Conservation (phyloP, 2,888 invertebrate species). For the Eupelmus urozonus region DNA sequence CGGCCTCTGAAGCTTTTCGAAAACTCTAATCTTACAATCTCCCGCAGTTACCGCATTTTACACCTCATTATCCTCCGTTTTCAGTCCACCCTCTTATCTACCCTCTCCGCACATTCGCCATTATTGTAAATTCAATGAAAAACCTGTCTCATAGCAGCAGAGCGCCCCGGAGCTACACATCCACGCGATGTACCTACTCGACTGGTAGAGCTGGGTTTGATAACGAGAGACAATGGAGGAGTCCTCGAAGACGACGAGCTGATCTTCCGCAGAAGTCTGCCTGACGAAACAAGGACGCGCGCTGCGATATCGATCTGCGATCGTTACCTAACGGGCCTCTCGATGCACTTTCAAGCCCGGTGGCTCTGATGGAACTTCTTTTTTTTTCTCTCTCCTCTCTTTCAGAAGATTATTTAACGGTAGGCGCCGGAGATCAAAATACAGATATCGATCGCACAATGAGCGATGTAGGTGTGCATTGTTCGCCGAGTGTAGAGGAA, state of each 20-base stretch:
- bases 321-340: slow-evolving; percentile 1
- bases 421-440: neutral
- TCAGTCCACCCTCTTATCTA: neutral
- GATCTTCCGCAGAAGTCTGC: neutral
- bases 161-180: too few relatives aligned
- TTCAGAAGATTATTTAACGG: neutral
- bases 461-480: neutral
- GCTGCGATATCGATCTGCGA: slow-evolving; percentile 33
- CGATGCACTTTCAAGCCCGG: neutral
- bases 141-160: too few relatives aligned
- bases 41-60: too few relatives aligned
- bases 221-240: slow-evolving; percentile 21
- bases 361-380: neutral
- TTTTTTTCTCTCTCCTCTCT: neutral
- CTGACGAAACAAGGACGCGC: slow-evolving; percentile 12
- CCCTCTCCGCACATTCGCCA: neutral
- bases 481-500: too few relatives aligned
- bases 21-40: too few relatives aligned
- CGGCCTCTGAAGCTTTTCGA: too few relatives aligned
- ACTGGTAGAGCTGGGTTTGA: neutral
- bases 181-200: neutral
- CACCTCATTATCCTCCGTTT: too few relatives aligned
- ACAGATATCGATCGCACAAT: slow-evolving; percentile 2
- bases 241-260: slow-evolving; percentile 2
- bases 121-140: neutral